Evolutionary conservation across 1,140 invertebrate species (phyloP).

Genomic region (Heliconius hewitsoni): DNA sequence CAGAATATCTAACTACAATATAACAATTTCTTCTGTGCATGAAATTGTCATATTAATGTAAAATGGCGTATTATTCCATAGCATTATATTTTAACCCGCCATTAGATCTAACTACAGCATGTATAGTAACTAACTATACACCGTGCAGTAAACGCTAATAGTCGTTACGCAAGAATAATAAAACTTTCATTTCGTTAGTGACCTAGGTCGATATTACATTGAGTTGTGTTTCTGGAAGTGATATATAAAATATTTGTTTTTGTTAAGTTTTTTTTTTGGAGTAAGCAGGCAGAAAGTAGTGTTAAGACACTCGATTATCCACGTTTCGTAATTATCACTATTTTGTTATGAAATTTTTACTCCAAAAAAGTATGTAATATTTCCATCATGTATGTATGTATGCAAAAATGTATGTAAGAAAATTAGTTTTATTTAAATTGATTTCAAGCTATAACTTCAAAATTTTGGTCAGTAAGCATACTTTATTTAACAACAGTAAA

Average conservation of each 20-base stretch:
- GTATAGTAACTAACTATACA: conserved; percentile 2
- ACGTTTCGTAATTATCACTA: too few species aligned
- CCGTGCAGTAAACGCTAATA: neutral
- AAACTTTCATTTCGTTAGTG: conserved; percentile 29
- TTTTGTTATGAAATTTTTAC: too few species aligned
- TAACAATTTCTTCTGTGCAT: neutral
- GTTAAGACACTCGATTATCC: too few species aligned
- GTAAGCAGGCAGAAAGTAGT: neutral
- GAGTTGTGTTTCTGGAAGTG: neutral
- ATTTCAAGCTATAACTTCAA: too few species aligned
- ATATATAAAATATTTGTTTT: neutral
- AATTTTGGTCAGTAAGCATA: too few species aligned
- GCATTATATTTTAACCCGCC: conserved; percentile 2
- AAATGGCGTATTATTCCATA: neutral
- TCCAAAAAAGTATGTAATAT: too few species aligned
- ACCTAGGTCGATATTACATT: conserved; percentile 16
- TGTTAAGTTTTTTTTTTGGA: neutral
- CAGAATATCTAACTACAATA: neutral
- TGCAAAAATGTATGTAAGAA: too few species aligned
- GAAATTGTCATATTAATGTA: neutral
- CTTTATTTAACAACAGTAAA: too few species aligned
- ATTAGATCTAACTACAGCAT: conserved; percentile 13
- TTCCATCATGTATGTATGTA: too few species aligned
- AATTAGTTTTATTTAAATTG: too few species aligned
- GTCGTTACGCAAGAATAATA: conserved; percentile 21